Evolutionary conservation across 2,113 vertebrate genomes (phyloP).

Genomic region (Ageneiosus marmoratus): DNA sequence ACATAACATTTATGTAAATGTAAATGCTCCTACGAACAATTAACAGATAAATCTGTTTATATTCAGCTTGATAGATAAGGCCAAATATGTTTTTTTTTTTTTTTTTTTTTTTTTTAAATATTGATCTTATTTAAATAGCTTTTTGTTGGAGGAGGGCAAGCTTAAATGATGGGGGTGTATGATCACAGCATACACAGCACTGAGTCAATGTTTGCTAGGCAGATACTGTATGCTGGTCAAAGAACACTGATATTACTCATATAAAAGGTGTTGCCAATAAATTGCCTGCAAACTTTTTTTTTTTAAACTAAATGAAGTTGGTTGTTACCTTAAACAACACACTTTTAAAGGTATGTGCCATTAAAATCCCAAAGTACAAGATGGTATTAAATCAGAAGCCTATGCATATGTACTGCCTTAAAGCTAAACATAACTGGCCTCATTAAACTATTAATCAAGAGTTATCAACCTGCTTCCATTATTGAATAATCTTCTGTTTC

Average conservation of each 20-base stretch:
- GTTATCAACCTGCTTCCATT: neutral
- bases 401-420: neutral
- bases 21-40: neutral
- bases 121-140: neutral
- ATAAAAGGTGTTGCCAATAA: neutral
- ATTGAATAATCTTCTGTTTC: neutral
- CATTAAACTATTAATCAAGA: neutral
- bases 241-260: too few relatives aligned
- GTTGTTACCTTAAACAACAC: neutral
- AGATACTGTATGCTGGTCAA: neutral
- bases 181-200: neutral
- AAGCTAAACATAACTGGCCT: slow-evolving; percentile 8
- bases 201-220: neutral
- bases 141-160: neutral
- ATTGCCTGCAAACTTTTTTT: neutral
- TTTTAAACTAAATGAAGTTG: neutral
- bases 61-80: neutral
- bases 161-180: neutral
- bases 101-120: neutral
- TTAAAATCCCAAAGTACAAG: neutral
- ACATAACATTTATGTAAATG: neutral
- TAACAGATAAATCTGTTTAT: neutral
- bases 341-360: neutral
- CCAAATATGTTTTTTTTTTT: neutral
- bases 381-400: neutral